Evolutionary conservation across 2,888 invertebrate genomes (phyloP).

Genomic region (Lasioglossum leucozonium): DNA sequence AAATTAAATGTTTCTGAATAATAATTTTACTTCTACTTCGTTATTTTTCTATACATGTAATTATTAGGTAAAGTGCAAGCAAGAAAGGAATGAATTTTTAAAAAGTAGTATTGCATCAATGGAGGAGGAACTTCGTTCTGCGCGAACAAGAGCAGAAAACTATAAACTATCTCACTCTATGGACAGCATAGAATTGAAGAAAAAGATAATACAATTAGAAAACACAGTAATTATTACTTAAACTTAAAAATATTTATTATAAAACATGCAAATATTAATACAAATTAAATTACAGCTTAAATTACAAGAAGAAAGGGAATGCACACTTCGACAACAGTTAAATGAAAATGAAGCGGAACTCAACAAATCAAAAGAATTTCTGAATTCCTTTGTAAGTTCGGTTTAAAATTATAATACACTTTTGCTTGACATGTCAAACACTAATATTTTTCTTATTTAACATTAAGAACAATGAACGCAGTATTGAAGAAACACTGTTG

Average conservation of each 20-base stretch:
- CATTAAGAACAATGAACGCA: constrained; percentile 52
- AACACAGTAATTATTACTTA: constrained; percentile 68
- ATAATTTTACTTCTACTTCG: neutral
- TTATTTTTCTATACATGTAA: neutral
- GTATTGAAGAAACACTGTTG: constrained; percentile 51
- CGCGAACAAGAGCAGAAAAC: constrained; percentile 69
- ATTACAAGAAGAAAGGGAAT: constrained; percentile 69
- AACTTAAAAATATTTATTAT: constrained; percentile 9
- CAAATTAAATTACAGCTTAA: constrained; percentile 67
- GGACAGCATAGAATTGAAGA: constrained; percentile 71
- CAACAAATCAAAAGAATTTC: constrained; percentile 69
- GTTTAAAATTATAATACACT: neutral
- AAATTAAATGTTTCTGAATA: neutral
- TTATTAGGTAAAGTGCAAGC: constrained; percentile 72
- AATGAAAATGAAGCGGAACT: constrained; percentile 71
- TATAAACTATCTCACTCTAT: constrained; percentile 66
- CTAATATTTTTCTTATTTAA: constrained; percentile 28
- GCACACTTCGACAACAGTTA: constrained; percentile 67
- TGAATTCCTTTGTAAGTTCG: constrained; percentile 70
- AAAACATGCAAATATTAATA: neutral
- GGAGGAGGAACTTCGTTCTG: constrained; percentile 72
- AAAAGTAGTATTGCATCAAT: constrained; percentile 69
- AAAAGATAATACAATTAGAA: constrained; percentile 74
- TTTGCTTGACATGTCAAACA: neutral
- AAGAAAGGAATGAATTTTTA: constrained; percentile 73